Evolutionary conservation across 2,888 invertebrate species (phyloP), one percentile per base, ranked within the genome.

Genomic region (Syritta pipiens): DNA sequence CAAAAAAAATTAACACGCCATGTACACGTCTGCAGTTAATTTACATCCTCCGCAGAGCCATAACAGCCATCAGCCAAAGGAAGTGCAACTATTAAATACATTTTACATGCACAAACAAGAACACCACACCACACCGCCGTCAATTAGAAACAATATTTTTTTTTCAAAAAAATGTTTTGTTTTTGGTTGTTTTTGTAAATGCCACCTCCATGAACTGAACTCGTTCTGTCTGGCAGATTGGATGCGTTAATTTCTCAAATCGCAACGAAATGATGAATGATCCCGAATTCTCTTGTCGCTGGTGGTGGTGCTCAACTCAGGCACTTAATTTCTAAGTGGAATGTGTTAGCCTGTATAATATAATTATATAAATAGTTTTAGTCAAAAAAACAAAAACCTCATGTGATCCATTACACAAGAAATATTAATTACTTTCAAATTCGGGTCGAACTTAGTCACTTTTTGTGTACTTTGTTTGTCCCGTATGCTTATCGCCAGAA

Each of bases 161-260:
- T 24, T 22, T 7, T 51, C 22, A 10, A 51, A 37, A 49, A 37
- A 10, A 30, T n/a, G n/a, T n/a, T n/a, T n/a, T n/a, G n/a, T n/a
- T n/a, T n/a, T n/a, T n/a, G n/a, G n/a, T n/a, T n/a, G n/a, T 62
- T 19, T 26, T 26, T 62, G 68, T 55, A 53, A 71, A 42, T 59
- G 72, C 65, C 77, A 77, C 60, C 65, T 59, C 72, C 44, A 63
- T 48, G 49, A 59, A 67, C 24, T 79, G 79, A 62, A 68, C 79
- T 79, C 74, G 74, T 74, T 79, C 79, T 68, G 79, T 79, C 79
- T 67, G 62, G 67, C 67, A 55, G 48, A 49, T 62, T 67, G 74
- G 60, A 79, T 79, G 62, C 67, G 74, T 74, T 74, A 79, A 79
- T 79, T 74, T 79, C 74, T 79, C 74, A 79, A 74, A 74, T 5